Conservation (phyloP, 2,888 invertebrate genomes). For the Spilosoma lubricipeda region DNA sequence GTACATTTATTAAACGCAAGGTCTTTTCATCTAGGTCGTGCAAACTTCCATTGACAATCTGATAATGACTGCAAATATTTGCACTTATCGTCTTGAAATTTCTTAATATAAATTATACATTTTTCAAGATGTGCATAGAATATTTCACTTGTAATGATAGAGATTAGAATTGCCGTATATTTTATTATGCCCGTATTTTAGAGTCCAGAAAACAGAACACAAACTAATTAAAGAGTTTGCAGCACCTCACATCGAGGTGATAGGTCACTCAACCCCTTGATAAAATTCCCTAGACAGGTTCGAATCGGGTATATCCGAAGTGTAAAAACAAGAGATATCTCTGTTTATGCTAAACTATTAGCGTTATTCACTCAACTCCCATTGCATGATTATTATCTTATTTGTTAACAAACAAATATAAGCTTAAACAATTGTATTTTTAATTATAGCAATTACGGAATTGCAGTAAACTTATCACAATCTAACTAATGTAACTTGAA, state of each 20-base stretch:
- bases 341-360: background rate
- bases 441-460: slow-evolving; percentile 5
- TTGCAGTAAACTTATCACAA: background rate
- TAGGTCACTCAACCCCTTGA: background rate
- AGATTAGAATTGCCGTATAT: background rate
- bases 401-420: background rate
- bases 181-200: background rate
- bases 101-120: background rate
- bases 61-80: slow-evolving; percentile 50
- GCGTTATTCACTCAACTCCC: background rate
- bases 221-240: background rate
- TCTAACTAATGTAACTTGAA: background rate
- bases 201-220: background rate
- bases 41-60: slow-evolving; percentile 48
- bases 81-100: slow-evolving; percentile 34
- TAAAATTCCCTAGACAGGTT: background rate
- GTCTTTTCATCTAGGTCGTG: slow-evolving; percentile 65
- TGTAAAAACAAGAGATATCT: background rate
- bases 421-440: slow-evolving; percentile 3
- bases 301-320: background rate
- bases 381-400: background rate
- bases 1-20: slow-evolving; percentile 69
- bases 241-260: background rate
- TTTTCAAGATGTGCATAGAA: background rate
- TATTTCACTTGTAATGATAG: background rate